A percentile compares a stretch with the other conserved stretches of the same genome.
Evolutionary conservation across 2,797 vertebrate genomes (phyloP).

Genomic region (Ara ararauna): DNA sequence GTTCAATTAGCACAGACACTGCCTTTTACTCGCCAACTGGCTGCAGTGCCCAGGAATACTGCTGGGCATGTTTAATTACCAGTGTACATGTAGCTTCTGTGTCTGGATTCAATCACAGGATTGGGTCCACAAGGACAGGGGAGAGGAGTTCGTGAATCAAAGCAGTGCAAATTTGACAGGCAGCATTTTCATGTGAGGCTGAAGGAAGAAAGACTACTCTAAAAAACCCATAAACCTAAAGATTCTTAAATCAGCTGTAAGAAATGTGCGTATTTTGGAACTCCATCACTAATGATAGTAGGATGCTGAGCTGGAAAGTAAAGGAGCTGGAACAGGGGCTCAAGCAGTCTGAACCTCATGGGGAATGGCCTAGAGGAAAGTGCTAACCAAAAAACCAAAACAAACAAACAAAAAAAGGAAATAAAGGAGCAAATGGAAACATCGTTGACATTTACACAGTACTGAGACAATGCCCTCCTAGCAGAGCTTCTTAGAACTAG

Average conservation of each 20-base stretch:
- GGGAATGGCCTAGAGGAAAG: neutral
- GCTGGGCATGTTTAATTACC: slow-evolving; percentile 36
- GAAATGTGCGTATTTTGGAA: slow-evolving; percentile 18
- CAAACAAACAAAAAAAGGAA: neutral
- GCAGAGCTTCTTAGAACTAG: neutral
- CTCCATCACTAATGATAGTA: neutral
- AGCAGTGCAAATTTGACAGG: neutral
- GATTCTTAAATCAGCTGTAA: slow-evolving; percentile 20
- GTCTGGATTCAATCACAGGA: slow-evolving; percentile 3
- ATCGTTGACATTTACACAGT: neutral
- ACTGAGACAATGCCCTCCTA: neutral
- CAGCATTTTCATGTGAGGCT: neutral
- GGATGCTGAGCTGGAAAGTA: slow-evolving; percentile 1
- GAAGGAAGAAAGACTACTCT: neutral
- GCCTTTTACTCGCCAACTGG: neutral
- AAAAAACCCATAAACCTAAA: neutral
- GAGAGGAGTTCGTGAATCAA: slow-evolving; percentile 36
- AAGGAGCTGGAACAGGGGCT: slow-evolving; percentile 13
- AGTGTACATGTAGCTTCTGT: neutral
- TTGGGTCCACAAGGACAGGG: neutral
- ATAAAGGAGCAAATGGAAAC: slow-evolving; percentile 36
- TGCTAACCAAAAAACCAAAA: neutral
- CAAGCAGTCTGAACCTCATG: neutral
- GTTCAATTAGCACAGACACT: neutral
- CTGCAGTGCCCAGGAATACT: neutral